Evolutionary conservation across 2,888 invertebrate species (phyloP), one percentile per base, ranked within the genome.

Genomic region (Drosophila phalerata): DNA sequence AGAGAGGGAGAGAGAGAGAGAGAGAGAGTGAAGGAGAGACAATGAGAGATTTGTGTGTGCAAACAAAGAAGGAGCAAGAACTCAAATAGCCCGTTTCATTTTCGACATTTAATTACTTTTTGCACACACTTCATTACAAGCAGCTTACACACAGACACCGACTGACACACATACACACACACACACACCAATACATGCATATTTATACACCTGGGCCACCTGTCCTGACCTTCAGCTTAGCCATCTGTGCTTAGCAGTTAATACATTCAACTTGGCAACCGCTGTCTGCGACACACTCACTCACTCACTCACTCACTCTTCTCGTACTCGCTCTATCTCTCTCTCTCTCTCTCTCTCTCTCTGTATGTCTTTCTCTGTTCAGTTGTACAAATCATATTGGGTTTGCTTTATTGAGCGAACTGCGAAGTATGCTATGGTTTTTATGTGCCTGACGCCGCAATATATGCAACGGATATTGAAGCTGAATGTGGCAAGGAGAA

Each of bases 51-150:
- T 49, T 42, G 34, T 56, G 58, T 49, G 42, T 11, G 6, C 34
- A 28, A 47, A 60, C 56, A 66, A 61, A 69, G 60, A 47, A 66
- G 38, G 51, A 45, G 55, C 34, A 65, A 55, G 67, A 73, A 64
- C 78, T 78, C 71, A 80, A 84, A 83, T 85, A 64, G 81, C 70
- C 73, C 81, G 75, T 85, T 78, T 80, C 86, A 80, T 83, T 84
- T 88, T 88, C 79, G 73, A 75, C 88, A 88, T 88, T 84, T 88
- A 88, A 85, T 85, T 85, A 85, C 87, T 88, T 85, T 85, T 84
- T 77, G 71, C 79, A 63, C 71, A 80, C 81, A 86, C 87, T 84
- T 79, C 77, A 84, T 81, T 86, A 81, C 86, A 81, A 76, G 76
- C 79, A 65, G 76, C 80, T 76, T 80, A 71, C 60, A 69, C 63